Base-by-base conservation (phyloP, 2,113 vertebrate species). In the Cynocephalus volans region DNA sequence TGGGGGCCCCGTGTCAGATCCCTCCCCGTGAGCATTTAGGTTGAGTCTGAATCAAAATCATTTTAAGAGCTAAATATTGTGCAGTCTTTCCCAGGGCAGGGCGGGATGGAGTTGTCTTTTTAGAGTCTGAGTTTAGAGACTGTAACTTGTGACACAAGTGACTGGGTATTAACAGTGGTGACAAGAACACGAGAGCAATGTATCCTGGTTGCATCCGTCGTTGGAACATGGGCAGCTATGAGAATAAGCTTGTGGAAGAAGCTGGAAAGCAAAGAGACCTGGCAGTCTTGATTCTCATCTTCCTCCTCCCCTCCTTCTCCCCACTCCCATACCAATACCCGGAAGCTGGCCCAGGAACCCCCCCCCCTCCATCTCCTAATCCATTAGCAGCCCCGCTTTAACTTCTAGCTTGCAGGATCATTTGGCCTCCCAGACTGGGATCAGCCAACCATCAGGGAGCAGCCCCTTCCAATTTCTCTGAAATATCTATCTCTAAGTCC, bases 1-100 rank as follows among this genome's bases (percentile, higher is more conserved):
- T 0, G 0, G 70, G 52, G 23, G 0, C 1, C 19, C 17, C 52
- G 5, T 0, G 3, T 2, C 41, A 19, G 9, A 26, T 4, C 14
- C 28, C 13, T 62, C 64, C 64, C 24, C 48, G 9, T 3, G 21
- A 58, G 36, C 56, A 4, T 52, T 45, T 14, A 82, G 52, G 33
- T 24, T 5, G 56, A 58, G 58, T 33, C 75, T 11, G 45, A 17
- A 14, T 5, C 33, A 54, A 81, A 91, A 75, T 9, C 41, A 13
- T 54, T 58, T 70, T 64, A 72, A 83, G 52, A 28, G 14, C 75
- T 77, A 82, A 90, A 62, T 41, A n/a, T 0, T 2, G 15, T 17
- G 14, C 24, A n/a, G 54, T 36, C 45, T 28, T 48, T 62, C 93
- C 33, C 54, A 36, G 41, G 54, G 23, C 65, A 28, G 52, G 9